Evolutionary conservation across 2,888 invertebrate species (phyloP).

Genomic region (Lymantria dispar): DNA sequence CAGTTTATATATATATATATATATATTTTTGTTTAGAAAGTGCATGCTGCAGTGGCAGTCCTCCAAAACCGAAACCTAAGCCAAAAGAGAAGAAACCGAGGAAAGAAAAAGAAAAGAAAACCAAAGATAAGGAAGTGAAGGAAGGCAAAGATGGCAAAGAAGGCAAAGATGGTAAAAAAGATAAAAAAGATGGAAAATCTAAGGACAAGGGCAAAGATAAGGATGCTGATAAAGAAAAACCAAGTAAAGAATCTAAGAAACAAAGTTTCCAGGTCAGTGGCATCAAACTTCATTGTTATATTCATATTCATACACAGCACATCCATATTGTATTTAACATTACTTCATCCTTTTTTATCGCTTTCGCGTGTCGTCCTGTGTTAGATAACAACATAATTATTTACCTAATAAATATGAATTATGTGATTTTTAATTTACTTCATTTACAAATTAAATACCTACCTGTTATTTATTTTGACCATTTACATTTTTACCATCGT

Average conservation of each 20-base stretch:
- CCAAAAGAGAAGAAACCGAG: constrained; percentile 87
- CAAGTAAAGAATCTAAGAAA: constrained; percentile 83
- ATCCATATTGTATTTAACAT: constrained; percentile 62
- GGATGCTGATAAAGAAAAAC: constrained; percentile 80
- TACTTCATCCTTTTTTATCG: constrained; percentile 43
- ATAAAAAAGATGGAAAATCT: constrained; percentile 82
- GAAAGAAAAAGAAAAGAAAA: constrained; percentile 84
- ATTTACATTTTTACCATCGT: constrained; percentile 37
- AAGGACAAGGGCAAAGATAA: constrained; percentile 83
- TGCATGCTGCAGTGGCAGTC: constrained; percentile 89
- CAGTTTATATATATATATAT: background rate
- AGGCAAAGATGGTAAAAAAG: constrained; percentile 79
- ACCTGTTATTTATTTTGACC: constrained; percentile 32
- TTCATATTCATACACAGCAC: constrained; percentile 63
- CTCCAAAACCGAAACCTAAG: constrained; percentile 85
- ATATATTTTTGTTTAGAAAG: constrained; percentile 82
- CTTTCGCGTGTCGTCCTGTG: constrained; percentile 68
- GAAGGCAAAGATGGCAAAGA: constrained; percentile 73
- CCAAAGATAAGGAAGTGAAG: constrained; percentile 84
- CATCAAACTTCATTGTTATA: constrained; percentile 1
- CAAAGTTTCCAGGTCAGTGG: constrained; percentile 85
- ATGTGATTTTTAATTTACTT: constrained; percentile 49
- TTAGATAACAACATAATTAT: constrained; percentile 59
- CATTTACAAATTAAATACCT: constrained; percentile 38
- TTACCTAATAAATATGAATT: constrained; percentile 48